These are phyloP conservation scores for Camptogramma bilineatum DNA, from an alignment of 2,888 invertebrate species.

Conservation along the genomic window DNA sequence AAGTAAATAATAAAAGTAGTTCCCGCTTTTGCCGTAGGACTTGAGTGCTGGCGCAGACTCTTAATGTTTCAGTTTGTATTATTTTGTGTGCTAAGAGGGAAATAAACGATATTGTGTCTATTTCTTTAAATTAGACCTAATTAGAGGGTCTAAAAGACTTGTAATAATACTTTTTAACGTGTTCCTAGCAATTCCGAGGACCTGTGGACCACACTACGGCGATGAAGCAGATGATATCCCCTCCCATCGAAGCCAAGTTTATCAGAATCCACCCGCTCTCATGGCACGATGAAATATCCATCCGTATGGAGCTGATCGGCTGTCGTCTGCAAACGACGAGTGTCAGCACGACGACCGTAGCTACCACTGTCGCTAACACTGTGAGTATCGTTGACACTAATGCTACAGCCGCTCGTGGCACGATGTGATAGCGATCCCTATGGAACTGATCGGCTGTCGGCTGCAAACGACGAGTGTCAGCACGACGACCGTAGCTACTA, in stretches of 20 bases:
- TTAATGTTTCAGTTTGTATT: no score
- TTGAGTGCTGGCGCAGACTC: no score
- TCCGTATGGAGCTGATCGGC: constrained; percentile 91
- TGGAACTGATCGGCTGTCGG: neutral
- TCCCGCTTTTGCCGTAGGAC: no score
- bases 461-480: neutral
- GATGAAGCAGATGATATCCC: constrained; percentile 87
- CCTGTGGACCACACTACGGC: constrained; percentile 86
- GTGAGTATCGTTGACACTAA: constrained; percentile 7
- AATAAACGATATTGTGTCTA: no score
- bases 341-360: constrained; percentile 35
- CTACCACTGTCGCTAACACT: constrained; percentile 43
- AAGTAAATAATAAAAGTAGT: no score
- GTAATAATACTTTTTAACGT: neutral
- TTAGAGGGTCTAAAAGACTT: no score
- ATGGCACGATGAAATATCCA: constrained; percentile 88
- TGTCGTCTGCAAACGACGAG: constrained; percentile 74
- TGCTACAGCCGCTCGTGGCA: neutral
- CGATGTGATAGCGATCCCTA: neutral
- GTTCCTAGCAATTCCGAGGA: constrained; percentile 88
- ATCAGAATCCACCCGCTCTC: constrained; percentile 90
- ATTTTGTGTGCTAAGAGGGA: no score
- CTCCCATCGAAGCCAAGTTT: constrained; percentile 91
- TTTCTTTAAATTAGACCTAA: no score
- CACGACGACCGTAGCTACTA: neutral